These are phyloP conservation scores for Typhlichthys subterraneus DNA, from an alignment of 2,797 vertebrate species.

Conservation along the genomic window DNA sequence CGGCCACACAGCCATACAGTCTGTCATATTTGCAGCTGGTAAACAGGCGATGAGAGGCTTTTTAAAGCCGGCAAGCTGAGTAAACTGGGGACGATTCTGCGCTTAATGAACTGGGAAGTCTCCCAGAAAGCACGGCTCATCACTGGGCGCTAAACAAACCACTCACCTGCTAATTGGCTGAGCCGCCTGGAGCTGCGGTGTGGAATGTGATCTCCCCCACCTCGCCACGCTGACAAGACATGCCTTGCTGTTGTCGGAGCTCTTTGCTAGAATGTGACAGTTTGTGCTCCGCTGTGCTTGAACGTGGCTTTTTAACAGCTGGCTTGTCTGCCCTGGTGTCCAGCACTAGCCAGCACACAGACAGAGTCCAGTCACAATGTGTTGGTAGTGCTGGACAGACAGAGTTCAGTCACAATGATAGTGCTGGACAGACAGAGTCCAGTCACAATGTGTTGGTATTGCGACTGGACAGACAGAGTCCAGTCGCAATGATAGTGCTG, in stretches of 20 bases:
- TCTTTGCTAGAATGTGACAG: conserved; percentile 52
- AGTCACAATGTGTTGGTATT: too few species aligned
- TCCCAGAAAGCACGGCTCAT: conserved; percentile 74
- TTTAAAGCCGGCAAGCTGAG: conserved; percentile 77
- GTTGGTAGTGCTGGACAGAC: too few species aligned
- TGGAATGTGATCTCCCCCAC: conserved; percentile 69
- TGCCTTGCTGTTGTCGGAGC: conserved; percentile 48
- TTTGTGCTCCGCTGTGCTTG: conserved; percentile 46
- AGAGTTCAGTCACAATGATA: too few species aligned
- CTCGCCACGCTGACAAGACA: conserved; percentile 59
- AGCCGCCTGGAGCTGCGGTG: conserved; percentile 68
- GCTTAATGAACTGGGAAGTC: conserved; percentile 76
- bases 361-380: too few species aligned
- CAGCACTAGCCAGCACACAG: too few species aligned
- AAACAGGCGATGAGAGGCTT: conserved; percentile 71
- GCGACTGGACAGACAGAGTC: too few species aligned
- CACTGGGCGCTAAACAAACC: conserved; percentile 73
- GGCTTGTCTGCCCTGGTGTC: too few species aligned
- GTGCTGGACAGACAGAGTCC: too few species aligned
- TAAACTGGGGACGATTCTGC: conserved; percentile 70
- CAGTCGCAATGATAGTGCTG: too few species aligned
- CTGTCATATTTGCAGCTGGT: conserved; percentile 75
- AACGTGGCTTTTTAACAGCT: conserved; percentile 7
- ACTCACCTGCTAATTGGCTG: conserved; percentile 75
- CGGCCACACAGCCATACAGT: conserved; percentile 76